Percentiles rank a stretch among this genome's conserved stretches.
phyloP scores from a whole-genome alignment of 1,140 invertebrate species.

The Limonius californicus region DNA sequence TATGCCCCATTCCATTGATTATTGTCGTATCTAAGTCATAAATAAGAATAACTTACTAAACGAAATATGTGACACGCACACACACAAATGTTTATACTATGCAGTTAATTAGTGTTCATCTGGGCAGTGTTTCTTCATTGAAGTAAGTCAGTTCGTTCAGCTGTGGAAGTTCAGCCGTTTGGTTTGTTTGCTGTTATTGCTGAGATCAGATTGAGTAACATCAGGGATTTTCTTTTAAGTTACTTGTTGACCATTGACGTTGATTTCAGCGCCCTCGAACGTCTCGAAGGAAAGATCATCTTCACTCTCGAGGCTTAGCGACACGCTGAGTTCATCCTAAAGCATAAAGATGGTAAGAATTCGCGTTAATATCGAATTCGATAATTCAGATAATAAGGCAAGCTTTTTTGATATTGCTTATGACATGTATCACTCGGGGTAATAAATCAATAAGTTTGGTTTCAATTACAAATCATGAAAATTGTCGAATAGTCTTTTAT shows the following conservation, averaged over 20 bases:
- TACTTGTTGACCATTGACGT: conserved; percentile 17
- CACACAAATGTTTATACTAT: not conserved
- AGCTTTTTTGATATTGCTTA: too few relatives aligned
- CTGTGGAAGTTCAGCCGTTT: not conserved
- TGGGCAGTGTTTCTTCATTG: conserved; percentile 16
- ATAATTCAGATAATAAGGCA: too few relatives aligned
- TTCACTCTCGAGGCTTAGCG: conserved; percentile 32
- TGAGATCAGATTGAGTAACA: conserved; percentile 30
- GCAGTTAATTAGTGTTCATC: not conserved
- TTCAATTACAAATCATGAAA: too few relatives aligned
- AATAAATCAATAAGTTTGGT: too few relatives aligned
- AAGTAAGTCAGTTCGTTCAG: conserved; percentile 14
- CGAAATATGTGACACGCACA: not conserved
- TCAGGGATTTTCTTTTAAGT: conserved; percentile 9
- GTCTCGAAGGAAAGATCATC: conserved; percentile 21
- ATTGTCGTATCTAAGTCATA: conserved; percentile 41
- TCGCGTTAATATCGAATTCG: too few relatives aligned
- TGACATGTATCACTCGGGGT: too few relatives aligned
- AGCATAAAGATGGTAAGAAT: too few relatives aligned
- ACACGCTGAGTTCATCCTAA: conserved; percentile 38
- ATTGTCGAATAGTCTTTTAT: too few relatives aligned
- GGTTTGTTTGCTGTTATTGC: conserved; percentile 31
- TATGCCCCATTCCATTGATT: conserved; percentile 42
- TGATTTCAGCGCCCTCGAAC: not conserved
- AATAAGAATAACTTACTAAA: conserved; percentile 12